Base-by-base conservation (phyloP, 92 coral and sea anemone genomes). In the Actinernus sp. region DNA sequence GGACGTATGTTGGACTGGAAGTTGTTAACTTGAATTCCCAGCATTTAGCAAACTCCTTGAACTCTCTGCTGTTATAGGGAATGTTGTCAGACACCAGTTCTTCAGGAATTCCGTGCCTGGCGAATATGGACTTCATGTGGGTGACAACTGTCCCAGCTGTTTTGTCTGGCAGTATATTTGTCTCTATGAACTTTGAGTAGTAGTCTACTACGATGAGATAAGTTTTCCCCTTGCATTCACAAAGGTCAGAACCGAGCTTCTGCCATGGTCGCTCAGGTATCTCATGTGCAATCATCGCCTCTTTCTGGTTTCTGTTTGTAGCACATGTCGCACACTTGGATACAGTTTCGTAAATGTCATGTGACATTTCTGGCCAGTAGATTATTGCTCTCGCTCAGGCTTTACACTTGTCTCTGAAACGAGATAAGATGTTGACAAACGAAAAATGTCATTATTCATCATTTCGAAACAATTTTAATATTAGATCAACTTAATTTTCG, bases 21-120 rank as follows among this genome's bases (percentile, higher is more conserved):
- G 86, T 71, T 1, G 92, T 78, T 18, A 79, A 19, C 48, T 65
- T 79, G 61, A 79, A 79, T 58, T 74, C 61, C 87, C 87, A 85
- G 36, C 61, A 78, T 37, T 51, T 65, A 1, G 92, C 92, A 45
- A 79, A 85, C 19, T 72, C 39, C 16, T 61, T 66, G 66, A 80
- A 85, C n/a, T 79, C 83, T 19, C 17, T 33, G 41, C 87, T 79
- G 52, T 59, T 79, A 57, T 80, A 79, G 9, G 92, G 83, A 73
- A 79, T 78, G 68, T 76, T 77, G 67, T 84, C 90, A 40, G 92
- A 75, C 2, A 79, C 51, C 0, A 78, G 60, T 27, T 85, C 83
- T 34, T 85, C 92, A 43, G 92, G 86, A 26, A 85, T 85, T 34
- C 83, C 87, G 43, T 86, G 76, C 17, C 81, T 65, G 3, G 78